phyloP scores from a whole-genome alignment of 1,140 invertebrate species.

The Calosoma granatense region DNA sequence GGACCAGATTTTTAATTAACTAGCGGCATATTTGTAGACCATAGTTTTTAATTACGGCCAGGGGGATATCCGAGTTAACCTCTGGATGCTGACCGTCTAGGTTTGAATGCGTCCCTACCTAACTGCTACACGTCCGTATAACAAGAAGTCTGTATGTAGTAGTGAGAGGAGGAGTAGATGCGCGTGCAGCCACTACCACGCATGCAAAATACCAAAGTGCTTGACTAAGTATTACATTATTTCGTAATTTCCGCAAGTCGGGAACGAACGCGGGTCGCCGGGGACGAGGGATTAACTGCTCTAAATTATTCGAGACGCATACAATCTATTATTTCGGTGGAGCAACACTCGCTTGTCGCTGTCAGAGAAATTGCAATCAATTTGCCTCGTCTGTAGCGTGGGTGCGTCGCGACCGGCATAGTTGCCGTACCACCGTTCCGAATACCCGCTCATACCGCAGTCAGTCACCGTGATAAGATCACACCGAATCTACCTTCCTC shows the following conservation, averaged over 20 bases:
- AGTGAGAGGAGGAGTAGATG: not conserved
- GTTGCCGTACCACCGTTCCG: constrained; percentile 1
- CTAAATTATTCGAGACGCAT: constrained; percentile 20
- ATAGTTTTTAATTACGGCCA: constrained; percentile 6
- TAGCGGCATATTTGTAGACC: constrained; percentile 3
- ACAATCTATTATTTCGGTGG: constrained; percentile 21
- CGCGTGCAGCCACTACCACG: not conserved
- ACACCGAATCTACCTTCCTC: too few relatives aligned
- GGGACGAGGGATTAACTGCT: constrained; percentile 18
- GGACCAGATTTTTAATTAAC: constrained; percentile 2
- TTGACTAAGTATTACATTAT: constrained; percentile 7
- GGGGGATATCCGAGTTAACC: not conserved
- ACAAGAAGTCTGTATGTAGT: not conserved
- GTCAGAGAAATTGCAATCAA: constrained; percentile 26
- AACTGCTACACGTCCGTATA: not conserved
- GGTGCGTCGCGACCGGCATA: not conserved
- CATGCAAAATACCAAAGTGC: constrained; percentile 10
- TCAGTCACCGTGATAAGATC: too few relatives aligned
- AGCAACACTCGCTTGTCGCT: constrained; percentile 17
- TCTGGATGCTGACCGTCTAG: not conserved
- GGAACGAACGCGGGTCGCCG: not conserved
- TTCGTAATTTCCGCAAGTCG: constrained; percentile 12
- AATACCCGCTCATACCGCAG: too few relatives aligned
- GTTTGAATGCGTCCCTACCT: not conserved
- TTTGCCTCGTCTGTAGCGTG: constrained; percentile 19